A percentile compares a stretch with the other conserved stretches of the same genome.
These are phyloP conservation scores for Agapostemon virescens DNA, from an alignment of 2,888 invertebrate species.

Conservation along the genomic window DNA sequence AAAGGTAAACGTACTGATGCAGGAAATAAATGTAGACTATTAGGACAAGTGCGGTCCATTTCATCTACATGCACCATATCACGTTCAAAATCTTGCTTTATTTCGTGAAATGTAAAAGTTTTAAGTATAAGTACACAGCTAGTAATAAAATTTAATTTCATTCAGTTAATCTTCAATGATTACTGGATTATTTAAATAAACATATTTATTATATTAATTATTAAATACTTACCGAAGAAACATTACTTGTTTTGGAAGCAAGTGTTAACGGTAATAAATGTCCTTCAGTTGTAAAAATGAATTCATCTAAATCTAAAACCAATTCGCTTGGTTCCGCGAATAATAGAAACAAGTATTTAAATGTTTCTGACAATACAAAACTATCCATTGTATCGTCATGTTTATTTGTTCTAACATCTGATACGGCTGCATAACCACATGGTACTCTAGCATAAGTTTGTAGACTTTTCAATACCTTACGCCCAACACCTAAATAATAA, in stretches of 20 bases:
- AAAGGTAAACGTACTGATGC: constrained; percentile 92
- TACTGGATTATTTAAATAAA: constrained; percentile 12
- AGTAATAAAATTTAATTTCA: neutral
- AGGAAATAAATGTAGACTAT: constrained; percentile 90
- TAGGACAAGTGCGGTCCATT: constrained; percentile 90
- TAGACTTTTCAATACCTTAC: constrained; percentile 92
- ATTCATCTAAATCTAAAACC: constrained; percentile 90
- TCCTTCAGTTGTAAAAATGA: constrained; percentile 96
- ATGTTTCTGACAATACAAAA: constrained; percentile 97
- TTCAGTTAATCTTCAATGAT: constrained; percentile 18
- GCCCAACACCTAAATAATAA: constrained; percentile 96
- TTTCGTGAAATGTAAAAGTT: constrained; percentile 31
- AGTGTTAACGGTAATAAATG: constrained; percentile 95
- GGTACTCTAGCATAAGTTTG: constrained; percentile 95
- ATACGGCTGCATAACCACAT: constrained; percentile 99
- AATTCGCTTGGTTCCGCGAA: constrained; percentile 94
- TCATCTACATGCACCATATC: constrained; percentile 82
- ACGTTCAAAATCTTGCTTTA: constrained; percentile 73
- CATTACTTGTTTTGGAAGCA: constrained; percentile 84
- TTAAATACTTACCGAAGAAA: constrained; percentile 80
- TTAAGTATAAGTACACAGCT: neutral
- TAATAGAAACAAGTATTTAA: constrained; percentile 97
- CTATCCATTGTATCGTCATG: constrained; percentile 99
- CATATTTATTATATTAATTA: neutral
- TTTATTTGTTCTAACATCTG: constrained; percentile 93